Percentiles rank a stretch among this genome's conserved stretches.
Evolutionary conservation across 2,113 vertebrate species (phyloP).

Genomic region (Phocoena sinus): DNA sequence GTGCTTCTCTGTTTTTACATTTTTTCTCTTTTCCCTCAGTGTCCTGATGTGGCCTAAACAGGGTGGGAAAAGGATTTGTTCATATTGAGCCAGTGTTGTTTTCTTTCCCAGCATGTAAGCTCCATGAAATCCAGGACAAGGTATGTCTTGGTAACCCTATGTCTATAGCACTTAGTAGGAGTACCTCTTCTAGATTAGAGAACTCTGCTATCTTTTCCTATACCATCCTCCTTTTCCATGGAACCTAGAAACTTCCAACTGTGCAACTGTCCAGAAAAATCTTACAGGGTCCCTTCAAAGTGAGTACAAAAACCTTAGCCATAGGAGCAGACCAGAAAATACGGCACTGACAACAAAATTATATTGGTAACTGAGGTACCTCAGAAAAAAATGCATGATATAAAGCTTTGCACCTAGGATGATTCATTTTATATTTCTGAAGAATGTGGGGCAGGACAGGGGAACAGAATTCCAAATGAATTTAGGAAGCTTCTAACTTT

Average conservation of each 20-base stretch:
- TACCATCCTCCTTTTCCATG: neutral
- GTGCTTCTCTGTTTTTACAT: neutral
- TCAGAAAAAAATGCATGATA: accelerated
- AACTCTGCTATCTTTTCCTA: neutral
- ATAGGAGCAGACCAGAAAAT: neutral
- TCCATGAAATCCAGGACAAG: neutral
- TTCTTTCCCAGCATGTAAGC: neutral
- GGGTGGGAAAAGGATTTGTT: neutral
- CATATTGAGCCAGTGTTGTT: neutral
- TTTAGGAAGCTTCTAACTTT: neutral
- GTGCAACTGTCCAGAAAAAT: neutral
- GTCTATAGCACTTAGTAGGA: neutral
- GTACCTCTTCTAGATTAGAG: neutral
- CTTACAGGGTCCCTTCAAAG: neutral
- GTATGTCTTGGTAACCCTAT: neutral
- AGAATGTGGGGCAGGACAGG: neutral
- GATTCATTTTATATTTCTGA: slow-evolving; percentile 18
- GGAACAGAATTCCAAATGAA: neutral
- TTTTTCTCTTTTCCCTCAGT: neutral
- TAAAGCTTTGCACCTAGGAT: neutral
- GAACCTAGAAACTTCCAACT: neutral
- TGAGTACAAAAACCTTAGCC: neutral
- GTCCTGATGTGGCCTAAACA: neutral
- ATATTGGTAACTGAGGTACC: neutral
- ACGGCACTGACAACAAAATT: neutral